phyloP scores from a whole-genome alignment of 2,888 invertebrate species.

The Chrysina gloriosa region DNA sequence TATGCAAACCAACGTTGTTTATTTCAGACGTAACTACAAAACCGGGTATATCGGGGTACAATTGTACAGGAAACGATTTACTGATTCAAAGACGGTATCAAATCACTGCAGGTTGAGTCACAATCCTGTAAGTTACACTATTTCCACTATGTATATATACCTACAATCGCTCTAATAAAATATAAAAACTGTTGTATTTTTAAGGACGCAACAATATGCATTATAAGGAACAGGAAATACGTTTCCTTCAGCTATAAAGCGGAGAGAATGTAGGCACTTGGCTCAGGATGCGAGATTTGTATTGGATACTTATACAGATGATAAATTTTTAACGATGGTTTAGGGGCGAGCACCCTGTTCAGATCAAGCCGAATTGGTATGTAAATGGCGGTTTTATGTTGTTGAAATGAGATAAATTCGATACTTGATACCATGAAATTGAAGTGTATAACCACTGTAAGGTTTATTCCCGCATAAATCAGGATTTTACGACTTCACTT shows the following conservation, averaged over 20 bases:
- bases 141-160: too few species aligned
- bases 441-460: slow-evolving; percentile 33
- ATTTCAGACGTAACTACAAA: too few species aligned
- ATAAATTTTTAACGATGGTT: slow-evolving; percentile 39
- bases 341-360: slow-evolving; percentile 20
- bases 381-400: slow-evolving; percentile 35
- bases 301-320: slow-evolving; percentile 35
- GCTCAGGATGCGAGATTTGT: slow-evolving; percentile 27
- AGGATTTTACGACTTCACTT: slow-evolving; percentile 24
- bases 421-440: slow-evolving; percentile 34
- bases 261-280: slow-evolving; percentile 17
- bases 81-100: too few species aligned
- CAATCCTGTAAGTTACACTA: too few species aligned
- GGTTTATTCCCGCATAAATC: slow-evolving; percentile 29
- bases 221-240: background rate
- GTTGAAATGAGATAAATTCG: slow-evolving; percentile 36
- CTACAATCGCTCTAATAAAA: background rate
- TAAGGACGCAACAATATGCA: slow-evolving; percentile 13
- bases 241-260: slow-evolving; percentile 10
- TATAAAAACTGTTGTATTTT: background rate
- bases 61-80: too few species aligned
- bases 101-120: too few species aligned
- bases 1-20: too few species aligned
- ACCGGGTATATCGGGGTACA: too few species aligned
- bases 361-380: slow-evolving; percentile 30